Percentiles rank a stretch among this genome's conserved stretches.
These are phyloP conservation scores for Adelosebastes latens DNA, from an alignment of 2,797 vertebrate species.

Conservation along the genomic window DNA sequence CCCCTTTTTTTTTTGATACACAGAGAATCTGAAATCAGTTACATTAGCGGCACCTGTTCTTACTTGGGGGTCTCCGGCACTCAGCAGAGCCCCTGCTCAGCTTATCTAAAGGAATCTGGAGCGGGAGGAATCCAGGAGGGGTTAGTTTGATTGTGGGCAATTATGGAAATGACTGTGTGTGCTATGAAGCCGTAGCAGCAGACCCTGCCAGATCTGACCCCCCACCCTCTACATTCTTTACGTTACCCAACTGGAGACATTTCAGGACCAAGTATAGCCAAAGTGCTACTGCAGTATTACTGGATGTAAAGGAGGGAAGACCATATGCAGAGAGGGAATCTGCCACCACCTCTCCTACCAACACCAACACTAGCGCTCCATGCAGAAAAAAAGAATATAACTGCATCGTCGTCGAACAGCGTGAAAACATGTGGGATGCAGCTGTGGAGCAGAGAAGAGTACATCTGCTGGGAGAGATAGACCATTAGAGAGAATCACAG, in stretches of 20 bases:
- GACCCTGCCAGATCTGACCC: slow-evolving; percentile 73
- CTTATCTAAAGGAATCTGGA: slow-evolving; percentile 85
- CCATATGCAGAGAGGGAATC: slow-evolving; percentile 49
- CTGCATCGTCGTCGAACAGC: slow-evolving; percentile 55
- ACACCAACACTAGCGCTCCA: slow-evolving; percentile 48
- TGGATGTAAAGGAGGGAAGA: slow-evolving; percentile 47
- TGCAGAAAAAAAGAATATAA: slow-evolving; percentile 47
- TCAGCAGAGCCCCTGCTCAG: slow-evolving; percentile 76
- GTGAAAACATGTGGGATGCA: slow-evolving; percentile 83
- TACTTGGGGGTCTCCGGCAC: slow-evolving; percentile 82
- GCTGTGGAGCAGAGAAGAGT: slow-evolving; percentile 74
- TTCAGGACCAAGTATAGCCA: slow-evolving; percentile 72
- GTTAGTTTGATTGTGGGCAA: slow-evolving; percentile 84
- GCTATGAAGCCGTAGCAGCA: slow-evolving; percentile 72
- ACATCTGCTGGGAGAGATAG: slow-evolving; percentile 78
- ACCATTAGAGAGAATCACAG: slow-evolving; percentile 68
- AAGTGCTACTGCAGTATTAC: slow-evolving; percentile 44
- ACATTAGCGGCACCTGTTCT: slow-evolving; percentile 85
- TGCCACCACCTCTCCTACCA: slow-evolving; percentile 38
- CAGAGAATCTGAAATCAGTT: slow-evolving; percentile 77
- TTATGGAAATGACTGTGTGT: slow-evolving; percentile 83
- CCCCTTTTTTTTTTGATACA: slow-evolving; percentile 32
- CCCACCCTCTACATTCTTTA: slow-evolving; percentile 69
- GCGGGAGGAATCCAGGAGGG: slow-evolving; percentile 81
- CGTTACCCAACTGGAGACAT: slow-evolving; percentile 66